A percentile compares a stretch with the other conserved stretches of the same genome.
Conservation (phyloP, 2,113 vertebrate genomes). For the Cariama cristata region DNA sequence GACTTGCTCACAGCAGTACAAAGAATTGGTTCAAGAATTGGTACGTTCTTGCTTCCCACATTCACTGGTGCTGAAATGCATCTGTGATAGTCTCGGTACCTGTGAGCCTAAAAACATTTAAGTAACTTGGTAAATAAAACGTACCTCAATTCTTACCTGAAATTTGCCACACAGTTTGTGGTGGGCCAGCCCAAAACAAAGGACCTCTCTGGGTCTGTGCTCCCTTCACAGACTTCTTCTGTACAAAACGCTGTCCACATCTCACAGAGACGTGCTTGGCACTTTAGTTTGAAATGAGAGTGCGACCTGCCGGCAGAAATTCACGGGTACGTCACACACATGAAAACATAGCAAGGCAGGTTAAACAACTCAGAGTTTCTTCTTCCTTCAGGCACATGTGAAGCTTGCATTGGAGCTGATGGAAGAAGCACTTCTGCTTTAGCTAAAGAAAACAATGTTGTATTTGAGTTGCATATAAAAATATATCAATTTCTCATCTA, state of each 20-base stretch:
- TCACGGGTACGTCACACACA: background rate
- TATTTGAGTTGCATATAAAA: background rate
- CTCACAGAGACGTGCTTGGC: slow-evolving; percentile 85
- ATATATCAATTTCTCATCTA: background rate
- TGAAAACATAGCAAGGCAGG: background rate
- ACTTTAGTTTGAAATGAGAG: slow-evolving; percentile 87
- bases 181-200: slow-evolving; percentile 97
- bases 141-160: slow-evolving; percentile 81
- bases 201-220: slow-evolving; percentile 81
- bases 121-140: background rate
- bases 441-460: background rate
- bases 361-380: background rate
- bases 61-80: background rate
- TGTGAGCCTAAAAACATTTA: background rate
- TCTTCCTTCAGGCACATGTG: background rate
- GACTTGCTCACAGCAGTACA: background rate
- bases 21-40: background rate
- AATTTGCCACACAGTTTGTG: slow-evolving; percentile 92
- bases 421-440: background rate
- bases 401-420: background rate
- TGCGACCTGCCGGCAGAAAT: slow-evolving; percentile 73
- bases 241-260: slow-evolving; percentile 93
- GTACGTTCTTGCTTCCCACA: background rate
- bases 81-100: background rate
- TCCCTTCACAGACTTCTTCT: slow-evolving; percentile 93